Percentiles rank a stretch among this genome's conserved stretches.
Conservation (phyloP, 2,888 invertebrate species). For the Hoplodrina blanda region DNA sequence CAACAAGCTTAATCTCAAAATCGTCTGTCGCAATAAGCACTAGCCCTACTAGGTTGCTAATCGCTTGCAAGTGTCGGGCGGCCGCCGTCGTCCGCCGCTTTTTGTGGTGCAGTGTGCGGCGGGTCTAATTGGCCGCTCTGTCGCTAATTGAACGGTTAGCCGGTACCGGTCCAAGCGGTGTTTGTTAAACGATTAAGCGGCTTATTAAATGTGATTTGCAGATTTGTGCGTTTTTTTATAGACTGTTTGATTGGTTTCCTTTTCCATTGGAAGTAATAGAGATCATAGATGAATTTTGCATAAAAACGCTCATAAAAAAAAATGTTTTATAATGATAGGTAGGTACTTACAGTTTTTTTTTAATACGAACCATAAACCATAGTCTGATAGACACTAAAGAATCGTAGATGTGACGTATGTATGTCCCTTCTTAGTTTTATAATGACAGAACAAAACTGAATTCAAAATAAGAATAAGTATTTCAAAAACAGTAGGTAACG, state of each 20-base stretch:
- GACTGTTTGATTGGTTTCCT: slow-evolving; percentile 32
- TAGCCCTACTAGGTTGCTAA: slow-evolving; percentile 51
- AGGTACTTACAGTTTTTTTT: no score
- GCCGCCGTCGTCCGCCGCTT: slow-evolving; percentile 62
- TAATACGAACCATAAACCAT: no score
- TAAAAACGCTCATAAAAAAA: no score
- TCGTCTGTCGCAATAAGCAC: slow-evolving; percentile 38
- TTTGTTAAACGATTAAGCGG: slow-evolving; percentile 81
- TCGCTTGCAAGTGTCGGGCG: slow-evolving; percentile 53
- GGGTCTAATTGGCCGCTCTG: slow-evolving; percentile 80
- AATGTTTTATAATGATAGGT: no score
- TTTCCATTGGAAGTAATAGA: slow-evolving; percentile 3
- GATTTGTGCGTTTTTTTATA: slow-evolving; percentile 49
- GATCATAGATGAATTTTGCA: neutral
- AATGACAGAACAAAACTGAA: neutral
- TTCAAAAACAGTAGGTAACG: slow-evolving; percentile 3
- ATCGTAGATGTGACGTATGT: no score
- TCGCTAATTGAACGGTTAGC: slow-evolving; percentile 85
- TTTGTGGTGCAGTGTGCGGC: slow-evolving; percentile 78
- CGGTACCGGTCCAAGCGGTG: slow-evolving; percentile 75
- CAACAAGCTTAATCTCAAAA: slow-evolving; percentile 34
- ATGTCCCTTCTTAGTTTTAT: no score
- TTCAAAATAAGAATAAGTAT: slow-evolving; percentile 11
- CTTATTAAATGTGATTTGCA: slow-evolving; percentile 74
- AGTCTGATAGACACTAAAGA: no score